Evolutionary conservation across 64 coral and sea anemone species (phyloP).

Genomic region (Hydrozoanthus tunicans): DNA sequence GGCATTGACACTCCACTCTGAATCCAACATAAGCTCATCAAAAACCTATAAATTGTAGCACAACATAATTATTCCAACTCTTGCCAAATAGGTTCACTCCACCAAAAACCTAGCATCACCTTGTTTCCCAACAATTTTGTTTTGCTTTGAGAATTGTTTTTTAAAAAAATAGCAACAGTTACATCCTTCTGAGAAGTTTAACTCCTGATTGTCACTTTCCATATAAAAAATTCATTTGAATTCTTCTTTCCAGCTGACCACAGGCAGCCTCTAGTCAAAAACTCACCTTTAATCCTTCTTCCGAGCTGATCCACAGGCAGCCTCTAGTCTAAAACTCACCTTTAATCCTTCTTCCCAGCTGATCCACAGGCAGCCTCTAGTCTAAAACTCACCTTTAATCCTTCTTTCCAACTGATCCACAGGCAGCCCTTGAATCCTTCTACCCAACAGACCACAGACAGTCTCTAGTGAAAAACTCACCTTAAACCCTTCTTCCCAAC

Average conservation of each 20-base stretch:
- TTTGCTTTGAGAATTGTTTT: not conserved
- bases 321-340: slow-evolving; percentile 79
- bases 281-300: slow-evolving; percentile 85
- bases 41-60: slow-evolving; percentile 56
- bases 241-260: no score
- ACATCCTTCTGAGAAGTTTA: no score
- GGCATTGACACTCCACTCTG: slow-evolving; percentile 96
- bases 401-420: slow-evolving; percentile 94
- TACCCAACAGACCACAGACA: no score
- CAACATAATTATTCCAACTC: not conserved
- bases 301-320: slow-evolving; percentile 93
- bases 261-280: no score
- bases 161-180: no score
- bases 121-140: not conserved
- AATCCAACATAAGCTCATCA: slow-evolving; percentile 88
- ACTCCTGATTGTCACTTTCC: no score
- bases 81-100: not conserved
- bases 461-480: not conserved
- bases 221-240: not conserved
- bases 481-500: slow-evolving; percentile 95
- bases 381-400: slow-evolving; percentile 88
- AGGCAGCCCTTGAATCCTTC: slow-evolving; percentile 45
- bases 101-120: not conserved
- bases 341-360: slow-evolving; percentile 98
- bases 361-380: slow-evolving; percentile 89